Conservation (phyloP, 2,888 invertebrate genomes). For the Phortica okadai region DNA sequence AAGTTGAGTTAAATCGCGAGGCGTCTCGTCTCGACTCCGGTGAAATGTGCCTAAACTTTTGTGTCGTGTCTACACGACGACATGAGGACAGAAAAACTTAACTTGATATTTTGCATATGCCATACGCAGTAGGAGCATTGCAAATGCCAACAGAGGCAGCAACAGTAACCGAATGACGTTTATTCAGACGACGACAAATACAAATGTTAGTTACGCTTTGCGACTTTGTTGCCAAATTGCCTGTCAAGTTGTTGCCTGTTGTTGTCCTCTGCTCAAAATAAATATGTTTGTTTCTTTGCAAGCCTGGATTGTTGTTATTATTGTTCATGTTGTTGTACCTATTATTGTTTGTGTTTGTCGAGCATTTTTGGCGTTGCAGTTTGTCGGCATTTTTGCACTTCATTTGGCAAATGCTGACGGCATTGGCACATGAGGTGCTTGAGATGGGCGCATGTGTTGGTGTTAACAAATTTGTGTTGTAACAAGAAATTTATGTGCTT, state of each 20-base stretch:
- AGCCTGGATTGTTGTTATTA: not conserved
- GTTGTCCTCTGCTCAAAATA: slow-evolving; percentile 38
- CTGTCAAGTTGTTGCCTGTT: slow-evolving; percentile 54
- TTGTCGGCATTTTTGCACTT: slow-evolving; percentile 59
- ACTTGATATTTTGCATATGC: slow-evolving; percentile 49
- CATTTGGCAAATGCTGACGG: slow-evolving; percentile 45
- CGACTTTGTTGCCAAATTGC: slow-evolving; percentile 63
- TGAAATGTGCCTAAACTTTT: too few relatives aligned
- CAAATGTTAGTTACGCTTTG: slow-evolving; percentile 66
- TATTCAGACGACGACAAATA: slow-evolving; percentile 61
- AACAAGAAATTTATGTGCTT: slow-evolving; percentile 46
- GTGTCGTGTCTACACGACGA: slow-evolving; percentile 28
- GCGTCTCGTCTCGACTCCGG: not conserved
- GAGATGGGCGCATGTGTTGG: slow-evolving; percentile 36
- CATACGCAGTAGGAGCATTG: not conserved
- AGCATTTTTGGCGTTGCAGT: not conserved
- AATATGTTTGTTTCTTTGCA: slow-evolving; percentile 46
- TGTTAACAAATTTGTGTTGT: slow-evolving; percentile 32
- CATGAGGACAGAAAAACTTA: slow-evolving; percentile 53
- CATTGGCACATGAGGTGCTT: slow-evolving; percentile 52
- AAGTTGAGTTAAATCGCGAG: not conserved
- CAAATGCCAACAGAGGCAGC: not conserved
- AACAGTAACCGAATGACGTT: not conserved
- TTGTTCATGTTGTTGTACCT: not conserved
- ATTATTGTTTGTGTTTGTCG: not conserved